Base-by-base conservation (phyloP, 2,797 vertebrate species). In the Myotis pilosus region DNA sequence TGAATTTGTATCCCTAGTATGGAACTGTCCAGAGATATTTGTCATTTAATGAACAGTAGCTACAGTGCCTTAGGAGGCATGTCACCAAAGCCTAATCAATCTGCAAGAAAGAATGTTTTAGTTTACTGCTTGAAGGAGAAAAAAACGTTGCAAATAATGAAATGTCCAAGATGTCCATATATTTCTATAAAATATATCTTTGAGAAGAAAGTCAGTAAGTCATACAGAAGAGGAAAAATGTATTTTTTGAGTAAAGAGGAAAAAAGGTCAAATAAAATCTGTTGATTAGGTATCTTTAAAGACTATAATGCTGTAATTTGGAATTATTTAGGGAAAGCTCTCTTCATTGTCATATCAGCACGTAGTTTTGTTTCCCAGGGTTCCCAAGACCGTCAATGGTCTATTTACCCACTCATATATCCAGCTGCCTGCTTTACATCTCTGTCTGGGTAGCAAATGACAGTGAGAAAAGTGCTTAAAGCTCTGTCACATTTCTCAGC, bases 1-100 rank as follows among this genome's bases (percentile, higher is more conserved):
- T 62, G 75, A 84, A 4, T 89, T 81, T 93, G 88, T 93, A 81
- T 90, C 47, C 69, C 72, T 92, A 90, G 88, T 16, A 75, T 33
- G 62, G 30, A 87, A 66, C 84, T 90, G 76, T 76, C 84, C 55
- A 87, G 69, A 95, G 44, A 57, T 28, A 75, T 33, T 20, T 91
- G 11, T 44, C 74, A 41, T 74, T 85, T 90, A 81, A 78, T 75
- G 49, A 93, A 79, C 47, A 93, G 49, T 15, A 74, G 62, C 11
- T 87, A 53, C 44, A 30, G 19, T 89, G 44, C 11, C 41, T 25
- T 62, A 22, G 80, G 79, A 84, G 68, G 69, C 49, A 79, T 41
- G 49, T 89, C 38, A 80, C 5, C 16, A 22, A 92, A 89, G 33
- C 44, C 33, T 41, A 72, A 79, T 28, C 64, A 22, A 74, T 68